Evolutionary conservation across 2,888 invertebrate genomes (phyloP), one percentile per base, ranked within the genome.

Genomic region (Aphidius colemani): DNA sequence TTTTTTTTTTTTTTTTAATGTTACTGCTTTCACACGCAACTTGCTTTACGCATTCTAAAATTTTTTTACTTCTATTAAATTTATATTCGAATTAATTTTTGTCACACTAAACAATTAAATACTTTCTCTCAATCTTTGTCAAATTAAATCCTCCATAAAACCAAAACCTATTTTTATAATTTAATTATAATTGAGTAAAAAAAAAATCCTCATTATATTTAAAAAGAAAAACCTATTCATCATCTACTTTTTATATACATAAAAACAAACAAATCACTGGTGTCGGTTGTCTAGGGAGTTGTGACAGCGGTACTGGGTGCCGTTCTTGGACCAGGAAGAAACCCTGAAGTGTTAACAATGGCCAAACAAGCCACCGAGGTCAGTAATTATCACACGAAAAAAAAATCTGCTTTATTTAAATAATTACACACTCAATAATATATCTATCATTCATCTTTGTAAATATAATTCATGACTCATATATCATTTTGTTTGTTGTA

Each of bases 361-460:
- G 95, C 94, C 86, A 94, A 93, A 87, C 94, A 95, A 86, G 94
- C 95, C 85, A 92, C 94, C 85, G 94, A 95, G 94, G 95, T 95
- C 91, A 88, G 92, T 88, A 83, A 58, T 59, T 5, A 30, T 30
- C 30, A 5, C 30, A 5, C 30, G 2, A 30, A 30, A 39, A 53
- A 55, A 39, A 9, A 40, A 41, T 13, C 9, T 45, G 8, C 10
- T 45, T 9, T n/a, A 18, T 18, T 18, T 18, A 18, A 18, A 18
- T 18, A 13, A 13, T 13, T 13, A 18, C 13, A 18, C 13, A 18
- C 13, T 18, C 1, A 18, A 18, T 18, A 30, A 30, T 30, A 30
- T 30, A 30, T 30, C 5, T 30, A 30, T 30, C 30, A 30, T 30
- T 30, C 30, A 30, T 30, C 4, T 5, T 30, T 30, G 30, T 30